Evolutionary conservation across 2,888 invertebrate genomes (phyloP), one percentile per base, ranked within the genome.

Genomic region (Trissoscelio sp.): DNA sequence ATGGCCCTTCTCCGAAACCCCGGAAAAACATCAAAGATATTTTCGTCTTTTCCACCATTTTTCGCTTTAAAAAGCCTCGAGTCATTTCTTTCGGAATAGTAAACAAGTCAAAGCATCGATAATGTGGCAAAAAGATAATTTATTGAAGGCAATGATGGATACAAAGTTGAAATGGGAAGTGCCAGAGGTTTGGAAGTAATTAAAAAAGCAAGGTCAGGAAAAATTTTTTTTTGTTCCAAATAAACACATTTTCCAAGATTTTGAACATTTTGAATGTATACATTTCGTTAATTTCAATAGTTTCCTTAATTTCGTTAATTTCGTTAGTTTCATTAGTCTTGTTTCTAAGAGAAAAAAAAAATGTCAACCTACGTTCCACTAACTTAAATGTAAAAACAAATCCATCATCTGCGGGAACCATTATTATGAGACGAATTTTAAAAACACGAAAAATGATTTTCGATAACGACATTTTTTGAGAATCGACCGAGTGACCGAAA

Each of bases 401-500:
- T 24, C 24, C 3, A 24, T 24, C 24, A 24, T 24, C 24, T 24
- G 4, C 14, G 14, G 12, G 18, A 44, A 18, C 18, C 6, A 44
- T 18, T 44, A 18, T 4, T 11, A 12, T 31, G 6, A n/a, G 42
- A 53, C 72, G 42, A 51, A 24, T 67, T 16, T 9, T n/a, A 11
- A 22, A 14, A 28, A 55, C 55, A 53, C 44, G 18, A 44, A 34
- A 70, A 55, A 44, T 57, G 31, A 46, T 34, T 24, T 48, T 20
- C 0, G 28, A 5, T 11, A 6, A 12, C 18, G 12, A n/a, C 22
- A 18, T 6, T 16, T 66, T 18, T 11, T 14, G 14, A n/a, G 28
- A 28, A n/a, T 34, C 64, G 46, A 66, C 66, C 66, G 66, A 66
- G 20, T 66, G 66, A 66, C 66, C 66, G 51, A 66, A 37, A 51